Base-by-base conservation (phyloP, 2,113 vertebrate species). In the Tachysurus fulvidraco region DNA sequence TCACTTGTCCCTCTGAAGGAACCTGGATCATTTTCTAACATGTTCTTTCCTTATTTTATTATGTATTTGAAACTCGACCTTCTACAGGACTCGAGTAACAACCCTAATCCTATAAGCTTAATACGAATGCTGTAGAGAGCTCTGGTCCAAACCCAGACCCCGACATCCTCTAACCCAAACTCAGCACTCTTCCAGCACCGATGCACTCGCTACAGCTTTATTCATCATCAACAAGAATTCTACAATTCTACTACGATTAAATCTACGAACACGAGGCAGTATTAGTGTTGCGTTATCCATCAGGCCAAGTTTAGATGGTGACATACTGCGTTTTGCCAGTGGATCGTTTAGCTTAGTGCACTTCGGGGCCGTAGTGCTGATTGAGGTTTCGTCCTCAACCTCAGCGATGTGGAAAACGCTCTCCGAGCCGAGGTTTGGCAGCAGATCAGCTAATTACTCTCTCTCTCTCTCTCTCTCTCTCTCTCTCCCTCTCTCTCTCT, bases 351-450 rank as follows among this genome's bases (percentile, higher is more conserved):
- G 50, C 73, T 62, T 46, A 77, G 54, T 64, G 84, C 54, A 55
- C 41, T 77, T 78, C 7, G 83, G 71, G 84, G 44, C 62, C 59
- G 77, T 44, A 79, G 64, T 19, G 85, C 76, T 73, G 77, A 84
- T 52, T 74, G 83, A 85, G 78, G 77, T 67, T 76, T 36, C 30
- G 84, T 78, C 85, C n/a, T 86, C 77, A 87, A 62, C 82, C 83
- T 65, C 76, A 36, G 52, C 19, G 64, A 83, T 77, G 84, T 85
- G 81, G 84, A 86, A 80, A 88, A 82, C 64, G 28, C 28, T 82
- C 73, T 88, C 71, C 41, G 36, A 83, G 80, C 41, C 16, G 62
- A 65, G 44, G 64, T 84, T 85, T 91, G 86, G 90, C 86, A 85
- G 83, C 44, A 21, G 8, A 23, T 86, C 54, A n/a, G 78, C 83